Base-by-base conservation (phyloP, 2,888 invertebrate species). In the Acronicta aceris region DNA sequence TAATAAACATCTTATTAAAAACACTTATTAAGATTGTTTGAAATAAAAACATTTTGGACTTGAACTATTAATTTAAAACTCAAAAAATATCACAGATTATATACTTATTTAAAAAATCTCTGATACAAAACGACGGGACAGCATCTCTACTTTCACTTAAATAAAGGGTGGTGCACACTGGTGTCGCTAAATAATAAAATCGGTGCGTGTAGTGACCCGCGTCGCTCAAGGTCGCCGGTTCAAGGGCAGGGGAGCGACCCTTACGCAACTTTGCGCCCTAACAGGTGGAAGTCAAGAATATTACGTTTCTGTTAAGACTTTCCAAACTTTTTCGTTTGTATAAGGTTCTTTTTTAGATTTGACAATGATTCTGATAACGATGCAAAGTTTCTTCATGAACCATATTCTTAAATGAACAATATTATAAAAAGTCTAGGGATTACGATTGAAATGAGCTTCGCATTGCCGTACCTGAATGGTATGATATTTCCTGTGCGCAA, bases 171-270 rank as follows among this genome's bases (percentile, higher is more conserved):
- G 62, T 65, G 57, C 69, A 82, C 76, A 80, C 75, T 50, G 72
- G 74, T 65, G 63, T 70, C 67, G 71, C 66, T 74, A 77, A 78
- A 81, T 81, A 82, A 82, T 81, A 65, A 68, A 55, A 81, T 79
- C 76, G 74, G 12, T 33, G 74, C 81, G 86, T 74, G 87, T 89
- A 85, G 87, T 89, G 89, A 90, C 87, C 89, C 86, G 79, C 54
- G 59, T 17, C 48, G 48, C 77, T 70, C 83, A 86, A 87, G 85
- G 87, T 82, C 88, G 70, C 72, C 65, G 81, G 89, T 88, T 87
- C 89, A 89, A 89, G 89, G 89, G 82, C 82, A 68, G 70, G 86
- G 83, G 83, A 81, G 77, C 81, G 79, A 83, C 85, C 87, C 85
- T 73, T 79, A 77, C 78, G 78, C 79, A 78, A 79, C 46, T 66